These are phyloP conservation scores for Emydocephalus ijimae DNA, from an alignment of 2,113 vertebrate species.

Conservation along the genomic window DNA sequence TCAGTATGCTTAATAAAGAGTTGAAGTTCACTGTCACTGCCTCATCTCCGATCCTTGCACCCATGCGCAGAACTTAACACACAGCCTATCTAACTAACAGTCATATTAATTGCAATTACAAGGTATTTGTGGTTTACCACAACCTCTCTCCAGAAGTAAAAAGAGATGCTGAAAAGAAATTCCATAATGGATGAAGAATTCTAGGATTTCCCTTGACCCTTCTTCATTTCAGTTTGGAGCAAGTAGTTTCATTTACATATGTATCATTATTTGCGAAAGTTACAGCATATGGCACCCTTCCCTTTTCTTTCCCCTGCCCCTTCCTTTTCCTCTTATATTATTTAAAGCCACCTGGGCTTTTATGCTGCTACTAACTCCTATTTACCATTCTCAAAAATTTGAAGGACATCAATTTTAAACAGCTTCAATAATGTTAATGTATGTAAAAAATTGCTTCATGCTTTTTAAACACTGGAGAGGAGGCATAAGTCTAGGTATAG, in stretches of 20 bases:
- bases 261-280: conserved; percentile 39
- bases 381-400: conserved; percentile 39
- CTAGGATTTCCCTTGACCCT: neutral
- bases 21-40: too few species aligned
- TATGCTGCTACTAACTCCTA: conserved; percentile 30
- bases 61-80: too few species aligned
- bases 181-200: conserved; percentile 8
- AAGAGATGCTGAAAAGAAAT: conserved; percentile 34
- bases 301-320: neutral
- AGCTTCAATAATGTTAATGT: conserved; percentile 13
- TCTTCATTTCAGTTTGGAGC: conserved; percentile 11
- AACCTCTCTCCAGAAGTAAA: neutral
- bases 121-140: neutral
- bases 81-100: neutral
- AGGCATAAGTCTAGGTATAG: neutral
- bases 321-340: conserved; percentile 28
- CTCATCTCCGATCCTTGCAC: too few species aligned
- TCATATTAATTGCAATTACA: neutral
- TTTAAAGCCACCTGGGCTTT: conserved; percentile 35
- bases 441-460: neutral
- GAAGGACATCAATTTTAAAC: conserved; percentile 9
- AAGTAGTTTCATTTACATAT: conserved; percentile 31
- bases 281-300: neutral
- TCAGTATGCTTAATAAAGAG: too few species aligned
- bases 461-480: conserved; percentile 36